Base-by-base conservation (phyloP, 2,888 invertebrate species). In the Eudemis profundana region DNA sequence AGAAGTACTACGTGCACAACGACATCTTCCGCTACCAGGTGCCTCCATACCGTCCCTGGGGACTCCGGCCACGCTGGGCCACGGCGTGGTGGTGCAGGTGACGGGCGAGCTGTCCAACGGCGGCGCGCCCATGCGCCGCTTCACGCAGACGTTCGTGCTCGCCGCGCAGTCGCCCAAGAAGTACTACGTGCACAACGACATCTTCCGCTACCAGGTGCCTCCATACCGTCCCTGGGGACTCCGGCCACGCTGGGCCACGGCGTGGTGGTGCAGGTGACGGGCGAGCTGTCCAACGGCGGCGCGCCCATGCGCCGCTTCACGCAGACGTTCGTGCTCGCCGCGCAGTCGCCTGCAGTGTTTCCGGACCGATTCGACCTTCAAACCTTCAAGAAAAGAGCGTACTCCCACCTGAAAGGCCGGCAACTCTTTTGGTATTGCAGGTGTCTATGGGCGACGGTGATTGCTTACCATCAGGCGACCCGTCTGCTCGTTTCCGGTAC, bases 291-390 rank as follows among this genome's bases (percentile, higher is more conserved):
- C 64, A 99, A 98, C 90, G 97, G 97, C 82, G 98, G 98, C 12
- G 96, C 98, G 84, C 98, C 98, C 61, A 98, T 98, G 98, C 95
- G 99, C 21, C 96, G 98, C 65, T 99, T 99, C 92, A 98, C 98
- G 84, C 99, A 99, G 93, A 99, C 99, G 74, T 92, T 99, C 93
- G 98, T 99, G 65, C 92, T 99, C 85, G 98, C 97, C 68, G 96
- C 98, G 68, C 98, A 98, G 91, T 96, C 97, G 64, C 98, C 98
- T 66, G 93, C 98, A 98, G 93, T 99, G 98, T 93, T 99, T 99
- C 87, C 99, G 99, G 68, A 98, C 98, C 90, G 99, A 99, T n/a
- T n/a, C 89, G 99, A 99, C 92, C 99, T 99, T n/a, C n/a, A n/a
- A n/a, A n/a, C n/a, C n/a, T n/a, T n/a, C n/a, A n/a, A n/a, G n/a